Conservation (phyloP, 2,113 vertebrate genomes). For the Mirounga angustirostris region DNA sequence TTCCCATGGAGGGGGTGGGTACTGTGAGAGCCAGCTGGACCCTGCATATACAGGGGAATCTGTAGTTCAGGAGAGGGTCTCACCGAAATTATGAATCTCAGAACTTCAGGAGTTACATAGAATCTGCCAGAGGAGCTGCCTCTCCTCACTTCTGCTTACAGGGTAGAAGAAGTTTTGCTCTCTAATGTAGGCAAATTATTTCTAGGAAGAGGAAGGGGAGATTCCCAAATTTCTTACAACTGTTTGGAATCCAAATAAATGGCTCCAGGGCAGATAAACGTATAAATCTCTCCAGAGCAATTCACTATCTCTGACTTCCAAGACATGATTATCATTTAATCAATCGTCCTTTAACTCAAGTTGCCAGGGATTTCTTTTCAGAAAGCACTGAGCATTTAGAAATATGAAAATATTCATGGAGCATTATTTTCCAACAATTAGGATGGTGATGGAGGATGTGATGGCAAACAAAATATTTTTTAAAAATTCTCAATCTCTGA, state of each 20-base stretch:
- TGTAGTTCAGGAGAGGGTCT: neutral
- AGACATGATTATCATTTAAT: neutral
- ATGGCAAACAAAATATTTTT: neutral
- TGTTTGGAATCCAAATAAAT: neutral
- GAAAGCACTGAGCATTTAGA: neutral
- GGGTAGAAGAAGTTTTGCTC: neutral
- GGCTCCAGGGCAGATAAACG: neutral
- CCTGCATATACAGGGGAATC: too few species aligned
- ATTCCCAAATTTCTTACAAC: neutral
- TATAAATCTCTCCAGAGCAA: neutral
- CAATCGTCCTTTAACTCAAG: neutral
- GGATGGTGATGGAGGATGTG: neutral
- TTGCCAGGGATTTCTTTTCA: neutral
- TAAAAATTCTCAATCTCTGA: neutral
- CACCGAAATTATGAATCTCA: neutral
- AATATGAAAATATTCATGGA: neutral
- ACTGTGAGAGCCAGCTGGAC: neutral
- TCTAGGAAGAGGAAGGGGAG: neutral
- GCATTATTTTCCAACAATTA: neutral
- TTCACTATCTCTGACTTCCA: neutral
- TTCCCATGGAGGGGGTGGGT: fast-evolving
- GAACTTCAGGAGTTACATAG: neutral
- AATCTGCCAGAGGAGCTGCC: neutral
- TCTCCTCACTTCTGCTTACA: neutral
- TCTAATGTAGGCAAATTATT: neutral